phyloP scores from a whole-genome alignment of 2,797 vertebrate species.

The Dipus sagitta region DNA sequence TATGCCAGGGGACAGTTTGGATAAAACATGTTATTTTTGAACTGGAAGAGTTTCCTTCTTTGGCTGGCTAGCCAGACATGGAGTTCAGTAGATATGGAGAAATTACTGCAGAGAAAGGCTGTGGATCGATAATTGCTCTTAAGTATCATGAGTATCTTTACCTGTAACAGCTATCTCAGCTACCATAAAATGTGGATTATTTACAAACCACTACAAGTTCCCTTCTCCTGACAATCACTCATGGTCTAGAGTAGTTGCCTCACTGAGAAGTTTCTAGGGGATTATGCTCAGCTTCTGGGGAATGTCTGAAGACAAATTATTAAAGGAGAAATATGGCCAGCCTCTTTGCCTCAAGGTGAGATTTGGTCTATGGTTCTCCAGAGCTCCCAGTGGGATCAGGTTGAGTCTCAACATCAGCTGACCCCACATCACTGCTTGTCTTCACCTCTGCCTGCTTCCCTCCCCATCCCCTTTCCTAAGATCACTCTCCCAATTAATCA shows the following conservation, averaged over 20 bases:
- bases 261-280: not conserved
- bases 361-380: not conserved
- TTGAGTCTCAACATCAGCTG: not conserved
- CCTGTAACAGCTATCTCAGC: not conserved
- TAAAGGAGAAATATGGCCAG: not conserved
- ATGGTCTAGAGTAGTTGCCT: not conserved
- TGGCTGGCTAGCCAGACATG: not conserved
- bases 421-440: not conserved
- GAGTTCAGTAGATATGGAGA: not conserved
- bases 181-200: not conserved
- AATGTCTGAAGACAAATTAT: not conserved
- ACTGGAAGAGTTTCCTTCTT: conserved; percentile 17
- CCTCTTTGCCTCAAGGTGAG: not conserved
- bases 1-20: not conserved
- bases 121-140: not conserved
- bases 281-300: not conserved
- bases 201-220: not conserved
- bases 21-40: not conserved
- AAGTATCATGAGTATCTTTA: not conserved
- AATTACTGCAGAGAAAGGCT: not conserved
- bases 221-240: not conserved
- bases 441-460: not conserved
- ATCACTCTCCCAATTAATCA: not conserved
- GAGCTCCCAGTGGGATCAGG: not conserved
- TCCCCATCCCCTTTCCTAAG: not conserved